These are phyloP conservation scores for Papilio xuthus DNA, from an alignment of 1,140 invertebrate genomes.

Conservation along the genomic window DNA sequence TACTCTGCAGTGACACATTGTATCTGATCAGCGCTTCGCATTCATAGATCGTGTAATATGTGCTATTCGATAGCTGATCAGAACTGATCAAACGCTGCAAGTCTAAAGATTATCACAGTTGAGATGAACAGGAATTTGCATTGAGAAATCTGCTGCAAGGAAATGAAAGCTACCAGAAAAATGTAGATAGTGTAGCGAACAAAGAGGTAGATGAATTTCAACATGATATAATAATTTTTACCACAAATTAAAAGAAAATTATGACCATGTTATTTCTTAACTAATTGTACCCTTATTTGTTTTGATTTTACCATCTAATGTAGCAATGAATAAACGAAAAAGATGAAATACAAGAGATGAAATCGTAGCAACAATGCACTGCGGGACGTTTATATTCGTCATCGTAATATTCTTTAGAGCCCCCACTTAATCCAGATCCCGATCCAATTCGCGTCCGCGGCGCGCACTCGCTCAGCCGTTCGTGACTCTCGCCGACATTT, in stretches of 20 bases:
- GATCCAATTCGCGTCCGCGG: slow-evolving; percentile 69
- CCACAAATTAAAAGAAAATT: too few species aligned
- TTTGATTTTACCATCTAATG: background rate
- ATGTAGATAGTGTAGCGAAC: too few species aligned
- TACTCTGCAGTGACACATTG: slow-evolving; percentile 47
- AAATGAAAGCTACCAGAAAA: background rate
- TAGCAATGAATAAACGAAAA: background rate
- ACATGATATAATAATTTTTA: too few species aligned
- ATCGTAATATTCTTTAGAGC: slow-evolving; percentile 55
- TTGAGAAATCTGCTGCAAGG: background rate
- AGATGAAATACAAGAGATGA: background rate
- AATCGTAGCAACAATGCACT: slow-evolving; percentile 37
- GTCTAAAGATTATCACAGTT: background rate
- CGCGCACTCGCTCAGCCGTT: slow-evolving; percentile 64
- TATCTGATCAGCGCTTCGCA: slow-evolving; percentile 24
- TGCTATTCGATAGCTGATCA: slow-evolving; percentile 18
- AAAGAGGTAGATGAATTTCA: too few species aligned
- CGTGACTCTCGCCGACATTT: slow-evolving; percentile 82
- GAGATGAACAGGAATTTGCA: background rate
- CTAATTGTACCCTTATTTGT: background rate
- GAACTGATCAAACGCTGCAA: slow-evolving; percentile 5
- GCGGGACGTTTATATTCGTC: slow-evolving; percentile 50
- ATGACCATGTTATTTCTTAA: too few species aligned
- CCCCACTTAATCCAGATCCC: slow-evolving; percentile 55
- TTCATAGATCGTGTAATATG: slow-evolving; percentile 37